These are phyloP conservation scores for Ornithoptera priamus DNA, from an alignment of 2,888 invertebrate species.

Conservation along the genomic window DNA sequence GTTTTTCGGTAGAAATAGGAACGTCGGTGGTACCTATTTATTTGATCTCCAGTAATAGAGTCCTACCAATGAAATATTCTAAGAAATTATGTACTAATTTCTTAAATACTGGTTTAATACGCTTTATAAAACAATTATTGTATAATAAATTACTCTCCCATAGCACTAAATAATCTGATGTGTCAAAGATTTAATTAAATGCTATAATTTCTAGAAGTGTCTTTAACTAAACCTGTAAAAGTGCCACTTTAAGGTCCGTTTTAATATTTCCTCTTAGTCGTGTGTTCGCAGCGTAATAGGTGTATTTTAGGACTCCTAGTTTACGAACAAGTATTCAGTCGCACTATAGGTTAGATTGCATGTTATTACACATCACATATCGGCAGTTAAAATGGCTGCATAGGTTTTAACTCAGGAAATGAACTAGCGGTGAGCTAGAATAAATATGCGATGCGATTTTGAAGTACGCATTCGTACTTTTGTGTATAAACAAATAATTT, in stretches of 20 bases:
- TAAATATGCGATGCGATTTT: not conserved
- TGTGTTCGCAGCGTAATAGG: not conserved
- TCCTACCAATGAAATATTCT: no score
- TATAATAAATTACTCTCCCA: not conserved
- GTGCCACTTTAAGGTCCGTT: constrained; percentile 13
- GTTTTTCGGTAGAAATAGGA: no score
- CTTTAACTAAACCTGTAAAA: constrained; percentile 3
- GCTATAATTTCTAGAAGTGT: constrained; percentile 41
- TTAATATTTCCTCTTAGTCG: constrained; percentile 10
- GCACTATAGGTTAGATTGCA: not conserved
- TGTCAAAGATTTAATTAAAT: constrained; percentile 31
- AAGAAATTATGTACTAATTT: no score
- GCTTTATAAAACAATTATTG: not conserved
- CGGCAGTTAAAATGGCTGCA: not conserved
- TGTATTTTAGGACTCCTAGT: not conserved
- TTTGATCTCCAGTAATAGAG: no score
- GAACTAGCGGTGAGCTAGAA: no score
- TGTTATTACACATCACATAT: not conserved
- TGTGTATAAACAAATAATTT: no score
- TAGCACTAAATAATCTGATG: not conserved
- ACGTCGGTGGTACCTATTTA: no score
- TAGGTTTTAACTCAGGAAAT: not conserved
- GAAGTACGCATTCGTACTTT: no score
- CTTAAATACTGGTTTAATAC: no score
- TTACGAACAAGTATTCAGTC: constrained; percentile 8